Base-by-base conservation (phyloP, 2,888 invertebrate genomes). In the Pocota personata region DNA sequence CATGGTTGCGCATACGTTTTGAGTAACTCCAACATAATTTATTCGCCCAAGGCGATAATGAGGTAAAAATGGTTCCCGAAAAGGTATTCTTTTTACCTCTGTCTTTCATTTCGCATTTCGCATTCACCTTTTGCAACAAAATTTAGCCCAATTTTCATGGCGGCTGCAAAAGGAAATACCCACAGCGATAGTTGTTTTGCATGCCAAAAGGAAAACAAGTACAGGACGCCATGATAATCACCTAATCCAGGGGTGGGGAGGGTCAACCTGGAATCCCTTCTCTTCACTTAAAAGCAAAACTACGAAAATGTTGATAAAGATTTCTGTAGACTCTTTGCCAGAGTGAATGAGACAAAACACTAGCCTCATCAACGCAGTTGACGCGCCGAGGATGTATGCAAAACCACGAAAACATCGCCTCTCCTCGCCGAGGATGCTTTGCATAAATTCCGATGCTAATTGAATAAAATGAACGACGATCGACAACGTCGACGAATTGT, bases 1-100 rank as follows among this genome's bases (percentile, higher is more conserved):
- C 48, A 66, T 48, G 40, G 32, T 12, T 40, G 40, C 43, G 24
- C 48, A 37, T 32, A 30, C 30, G 21, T 60, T 67, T 79, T 60
- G 37, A 66, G 58, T 48, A 55, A 55, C 46, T 91, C 90, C 48
- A 91, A 89, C 90, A 91, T 91, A 92, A 91, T 91, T 91, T 91
- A 91, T 91, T 90, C 89, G 91, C 91, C 91, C 88, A 90, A 89
- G 91, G 92, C 91, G 91, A 92, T 92, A 92, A 92, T 92, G 92
- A 91, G 92, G 90, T 90, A 91, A 91, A 92, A 91, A 87, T 86
- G 79, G 80, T 77, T 86, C 8, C 83, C 66, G 19, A 73, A 77
- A 69, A 21, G 40, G 30, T 35, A 71, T 64, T 57, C n/a, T 27
- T 27, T 71, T 7, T 71, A 48, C 57, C 37, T 30, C 69, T 24